Evolutionary conservation across 2,888 invertebrate genomes (phyloP).

Genomic region (Drosophila falleni): DNA sequence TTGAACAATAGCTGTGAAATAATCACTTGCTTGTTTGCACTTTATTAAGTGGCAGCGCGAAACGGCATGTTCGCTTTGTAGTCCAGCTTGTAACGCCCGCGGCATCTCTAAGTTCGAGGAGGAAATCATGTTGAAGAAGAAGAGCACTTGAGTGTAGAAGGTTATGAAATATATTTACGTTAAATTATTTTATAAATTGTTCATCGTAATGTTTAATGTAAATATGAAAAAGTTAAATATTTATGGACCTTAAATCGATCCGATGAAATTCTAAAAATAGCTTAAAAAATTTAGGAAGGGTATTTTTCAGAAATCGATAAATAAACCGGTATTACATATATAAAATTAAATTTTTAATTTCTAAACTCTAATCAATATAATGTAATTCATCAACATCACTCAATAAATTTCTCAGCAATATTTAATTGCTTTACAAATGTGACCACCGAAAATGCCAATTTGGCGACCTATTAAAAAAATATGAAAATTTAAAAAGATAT

Average conservation of each 20-base stretch:
- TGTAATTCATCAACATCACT: neutral
- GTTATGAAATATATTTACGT: neutral
- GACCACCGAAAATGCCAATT: conserved; percentile 66
- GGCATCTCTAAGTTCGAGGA: neutral
- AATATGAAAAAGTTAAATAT: neutral
- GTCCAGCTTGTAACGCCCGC: conserved; percentile 30
- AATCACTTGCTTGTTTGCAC: conserved; percentile 78
- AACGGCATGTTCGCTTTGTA: conserved; percentile 27
- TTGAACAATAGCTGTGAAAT: conserved; percentile 77
- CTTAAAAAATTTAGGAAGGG: too few species aligned
- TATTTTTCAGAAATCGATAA: too few species aligned
- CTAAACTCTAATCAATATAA: neutral
- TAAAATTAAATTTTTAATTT: neutral
- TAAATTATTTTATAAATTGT: too few species aligned
- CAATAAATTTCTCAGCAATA: conserved; percentile 56
- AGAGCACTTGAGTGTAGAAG: neutral
- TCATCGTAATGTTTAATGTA: too few species aligned
- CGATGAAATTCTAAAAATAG: too few species aligned
- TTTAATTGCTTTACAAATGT: conserved; percentile 60
- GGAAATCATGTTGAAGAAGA: neutral
- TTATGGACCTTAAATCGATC: neutral
- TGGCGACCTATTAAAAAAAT: conserved; percentile 50
- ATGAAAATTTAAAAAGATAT: neutral
- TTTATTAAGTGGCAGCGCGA: conserved; percentile 65
- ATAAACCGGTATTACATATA: neutral